phyloP scores from a whole-genome alignment of 2,888 invertebrate species.

The Drosophila sordidula region DNA sequence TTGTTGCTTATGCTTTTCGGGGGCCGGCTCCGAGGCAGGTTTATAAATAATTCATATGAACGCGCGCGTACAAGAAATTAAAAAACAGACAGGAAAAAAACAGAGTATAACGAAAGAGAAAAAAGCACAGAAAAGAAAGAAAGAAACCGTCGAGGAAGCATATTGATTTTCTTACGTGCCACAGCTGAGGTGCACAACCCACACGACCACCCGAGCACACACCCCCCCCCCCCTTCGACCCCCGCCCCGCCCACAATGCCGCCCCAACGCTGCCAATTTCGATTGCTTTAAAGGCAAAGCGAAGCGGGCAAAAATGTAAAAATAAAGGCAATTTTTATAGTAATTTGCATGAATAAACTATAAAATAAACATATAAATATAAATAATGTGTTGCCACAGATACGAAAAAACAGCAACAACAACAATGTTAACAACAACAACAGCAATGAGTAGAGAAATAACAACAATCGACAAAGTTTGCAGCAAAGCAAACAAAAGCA shows the following conservation, averaged over 20 bases:
- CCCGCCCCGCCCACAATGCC: not conserved
- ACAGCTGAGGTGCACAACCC: slow-evolving; percentile 42
- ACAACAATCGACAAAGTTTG: slow-evolving; percentile 57
- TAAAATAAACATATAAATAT: slow-evolving; percentile 83
- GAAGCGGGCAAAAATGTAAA: slow-evolving; percentile 66
- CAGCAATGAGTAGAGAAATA: slow-evolving; percentile 36
- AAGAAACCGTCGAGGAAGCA: slow-evolving; percentile 60
- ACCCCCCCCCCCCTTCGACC: not conserved
- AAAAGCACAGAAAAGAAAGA: slow-evolving; percentile 6
- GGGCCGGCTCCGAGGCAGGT: slow-evolving; percentile 47
- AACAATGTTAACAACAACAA: slow-evolving; percentile 27
- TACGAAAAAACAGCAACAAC: slow-evolving; percentile 39
- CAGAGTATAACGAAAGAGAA: not conserved
- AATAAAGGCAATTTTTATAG: slow-evolving; percentile 80
- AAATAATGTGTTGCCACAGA: slow-evolving; percentile 81
- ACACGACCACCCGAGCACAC: not conserved
- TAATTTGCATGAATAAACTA: slow-evolving; percentile 84
- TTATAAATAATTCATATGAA: slow-evolving; percentile 78
- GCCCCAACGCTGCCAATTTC: slow-evolving; percentile 35
- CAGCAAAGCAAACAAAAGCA: slow-evolving; percentile 59
- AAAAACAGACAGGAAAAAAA: slow-evolving; percentile 27
- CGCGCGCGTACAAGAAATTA: slow-evolving; percentile 70
- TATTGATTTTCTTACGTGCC: slow-evolving; percentile 72
- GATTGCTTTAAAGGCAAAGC: slow-evolving; percentile 62
- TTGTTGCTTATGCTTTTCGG: slow-evolving; percentile 68